These are phyloP conservation scores for Aegypius monachus DNA, from an alignment of 2,113 vertebrate genomes.

Conservation along the genomic window DNA sequence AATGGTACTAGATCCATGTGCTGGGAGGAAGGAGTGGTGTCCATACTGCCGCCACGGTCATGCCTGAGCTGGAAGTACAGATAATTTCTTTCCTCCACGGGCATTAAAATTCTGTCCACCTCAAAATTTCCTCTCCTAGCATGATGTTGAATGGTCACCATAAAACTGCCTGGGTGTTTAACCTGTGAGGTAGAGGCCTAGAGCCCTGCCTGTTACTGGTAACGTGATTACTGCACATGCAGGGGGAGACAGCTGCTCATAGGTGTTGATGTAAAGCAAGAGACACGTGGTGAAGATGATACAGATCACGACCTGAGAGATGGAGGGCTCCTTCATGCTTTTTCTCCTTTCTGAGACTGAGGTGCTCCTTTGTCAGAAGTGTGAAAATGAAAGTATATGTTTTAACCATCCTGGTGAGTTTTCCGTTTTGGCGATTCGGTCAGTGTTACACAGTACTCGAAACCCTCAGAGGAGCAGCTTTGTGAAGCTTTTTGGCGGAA, in stretches of 20 bases:
- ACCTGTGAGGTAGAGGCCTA: not conserved
- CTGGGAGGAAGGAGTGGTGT: not conserved
- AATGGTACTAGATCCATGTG: not conserved
- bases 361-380: not conserved
- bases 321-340: accelerated
- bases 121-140: not conserved
- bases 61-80: not conserved
- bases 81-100: not conserved
- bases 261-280: not conserved
- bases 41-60: not conserved
- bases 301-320: not conserved
- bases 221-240: accelerated
- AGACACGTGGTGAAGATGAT: accelerated
- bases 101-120: not conserved
- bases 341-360: not conserved
- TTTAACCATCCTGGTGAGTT: not conserved
- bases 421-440: accelerated
- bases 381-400: not conserved
- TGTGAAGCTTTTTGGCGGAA: not conserved
- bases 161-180: not conserved
- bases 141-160: not conserved
- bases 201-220: not conserved
- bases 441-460: not conserved
- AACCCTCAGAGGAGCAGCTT: not conserved
- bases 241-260: accelerated